These are phyloP conservation scores for Drosophila lowei DNA, from an alignment of 1,140 invertebrate genomes.

Conservation along the genomic window DNA sequence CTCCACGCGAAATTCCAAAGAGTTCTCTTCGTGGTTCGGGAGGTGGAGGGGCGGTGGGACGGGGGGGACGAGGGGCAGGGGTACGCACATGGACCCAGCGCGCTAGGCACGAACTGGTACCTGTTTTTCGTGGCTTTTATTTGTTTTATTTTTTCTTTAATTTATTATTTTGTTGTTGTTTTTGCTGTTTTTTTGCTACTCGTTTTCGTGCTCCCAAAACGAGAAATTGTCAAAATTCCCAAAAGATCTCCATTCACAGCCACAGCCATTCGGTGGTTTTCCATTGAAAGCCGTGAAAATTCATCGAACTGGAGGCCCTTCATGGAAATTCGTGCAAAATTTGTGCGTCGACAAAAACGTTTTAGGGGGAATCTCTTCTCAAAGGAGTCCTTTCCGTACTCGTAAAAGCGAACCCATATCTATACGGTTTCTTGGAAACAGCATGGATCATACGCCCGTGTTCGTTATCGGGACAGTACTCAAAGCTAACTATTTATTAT, in stretches of 20 bases:
- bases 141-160: constrained; percentile 30
- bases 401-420: no score
- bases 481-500: constrained; percentile 1
- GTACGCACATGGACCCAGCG: constrained; percentile 53
- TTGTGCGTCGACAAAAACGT: no score
- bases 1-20: constrained; percentile 27
- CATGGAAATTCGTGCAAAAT: no score
- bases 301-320: no score
- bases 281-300: no score
- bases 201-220: constrained; percentile 22
- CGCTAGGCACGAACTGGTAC: constrained; percentile 79
- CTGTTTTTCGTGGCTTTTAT: constrained; percentile 64
- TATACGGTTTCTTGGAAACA: no score
- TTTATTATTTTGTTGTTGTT: constrained; percentile 21
- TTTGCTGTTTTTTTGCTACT: constrained; percentile 1
- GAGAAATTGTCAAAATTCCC: constrained; percentile 30
- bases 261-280: no score
- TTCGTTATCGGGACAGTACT: constrained; percentile 35
- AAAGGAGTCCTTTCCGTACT: no score
- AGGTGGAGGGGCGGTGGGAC: constrained; percentile 2
- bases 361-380: no score
- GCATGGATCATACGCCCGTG: constrained; percentile 21
- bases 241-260: constrained; percentile 19
- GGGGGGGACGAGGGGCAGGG: constrained; percentile 25
- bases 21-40: not conserved